Evolutionary conservation across 2,113 vertebrate species (phyloP).

Genomic region (Sebastes schlegelii): DNA sequence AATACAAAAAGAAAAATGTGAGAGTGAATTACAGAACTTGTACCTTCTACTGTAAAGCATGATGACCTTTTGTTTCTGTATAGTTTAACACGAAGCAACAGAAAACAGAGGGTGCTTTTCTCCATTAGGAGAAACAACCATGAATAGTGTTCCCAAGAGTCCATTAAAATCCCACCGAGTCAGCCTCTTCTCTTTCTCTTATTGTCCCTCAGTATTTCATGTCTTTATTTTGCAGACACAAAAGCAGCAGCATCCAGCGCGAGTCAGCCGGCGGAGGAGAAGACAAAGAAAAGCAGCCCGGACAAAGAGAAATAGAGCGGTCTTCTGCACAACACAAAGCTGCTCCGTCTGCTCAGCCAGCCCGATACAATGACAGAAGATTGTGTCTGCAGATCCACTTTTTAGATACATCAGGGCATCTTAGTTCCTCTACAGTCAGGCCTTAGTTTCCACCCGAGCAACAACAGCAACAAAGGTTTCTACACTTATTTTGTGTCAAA

Average conservation of each 20-base stretch:
- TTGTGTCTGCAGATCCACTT: constrained; percentile 66
- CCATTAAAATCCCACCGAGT: not conserved
- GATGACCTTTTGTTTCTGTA: not conserved
- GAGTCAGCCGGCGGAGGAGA: constrained; percentile 63
- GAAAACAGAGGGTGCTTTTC: not conserved
- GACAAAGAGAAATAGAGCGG: constrained; percentile 68
- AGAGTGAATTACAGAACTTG: not conserved
- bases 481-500: constrained; percentile 48
- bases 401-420: constrained; percentile 67
- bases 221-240: constrained; percentile 66
- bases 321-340: constrained; percentile 40
- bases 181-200: not conserved
- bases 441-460: constrained; percentile 61
- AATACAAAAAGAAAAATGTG: too few species aligned
- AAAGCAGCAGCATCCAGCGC: constrained; percentile 57
- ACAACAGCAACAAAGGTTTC: constrained; percentile 47
- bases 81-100: not conserved
- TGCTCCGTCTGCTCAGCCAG: constrained; percentile 60
- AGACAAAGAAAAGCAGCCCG: constrained; percentile 67
- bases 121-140: not conserved
- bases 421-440: constrained; percentile 58
- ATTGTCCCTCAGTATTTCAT: constrained; percentile 12
- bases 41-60: not conserved
- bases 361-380: constrained; percentile 61
- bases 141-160: not conserved